Conservation (phyloP, 2,888 invertebrate genomes). For the Drosophila affinis region DNA sequence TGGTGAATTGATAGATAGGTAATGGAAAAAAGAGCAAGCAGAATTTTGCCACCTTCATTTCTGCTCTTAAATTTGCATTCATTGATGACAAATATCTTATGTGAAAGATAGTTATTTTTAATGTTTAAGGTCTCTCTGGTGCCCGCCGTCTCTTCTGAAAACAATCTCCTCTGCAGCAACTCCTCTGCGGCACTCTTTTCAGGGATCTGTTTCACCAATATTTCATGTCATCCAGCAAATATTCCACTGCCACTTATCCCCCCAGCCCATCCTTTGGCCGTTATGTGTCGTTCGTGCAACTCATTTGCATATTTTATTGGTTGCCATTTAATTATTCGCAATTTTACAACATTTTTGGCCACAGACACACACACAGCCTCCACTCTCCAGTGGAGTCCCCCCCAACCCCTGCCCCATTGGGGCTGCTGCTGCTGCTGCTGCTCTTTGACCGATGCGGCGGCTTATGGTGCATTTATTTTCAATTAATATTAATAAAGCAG, state of each 20-base stretch:
- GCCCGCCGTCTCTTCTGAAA: no score
- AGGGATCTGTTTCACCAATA: background rate
- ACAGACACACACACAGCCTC: conserved; percentile 5
- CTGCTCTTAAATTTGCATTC: background rate
- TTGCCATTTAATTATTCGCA: conserved; percentile 82
- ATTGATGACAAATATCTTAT: background rate
- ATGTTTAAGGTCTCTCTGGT: no score
- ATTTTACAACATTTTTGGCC: conserved; percentile 70
- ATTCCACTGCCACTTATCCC: background rate
- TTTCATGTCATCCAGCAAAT: background rate
- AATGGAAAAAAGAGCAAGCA: no score
- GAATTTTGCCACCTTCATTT: no score
- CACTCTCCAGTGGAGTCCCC: background rate
- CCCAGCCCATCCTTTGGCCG: background rate
- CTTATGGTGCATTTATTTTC: conserved; percentile 79
- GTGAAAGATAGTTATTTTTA: no score
- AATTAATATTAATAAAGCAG: conserved; percentile 78
- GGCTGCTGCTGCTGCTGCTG: conserved; percentile 33
- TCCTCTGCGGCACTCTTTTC: no score
- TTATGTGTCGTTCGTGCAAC: conserved; percentile 43
- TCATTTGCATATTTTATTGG: conserved; percentile 82
- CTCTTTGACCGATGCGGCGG: conserved; percentile 57
- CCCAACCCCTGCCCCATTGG: background rate
- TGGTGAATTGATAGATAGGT: no score
- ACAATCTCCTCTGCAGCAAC: no score